Base-by-base conservation (phyloP, 2,113 vertebrate species). In the Proteles cristata region DNA sequence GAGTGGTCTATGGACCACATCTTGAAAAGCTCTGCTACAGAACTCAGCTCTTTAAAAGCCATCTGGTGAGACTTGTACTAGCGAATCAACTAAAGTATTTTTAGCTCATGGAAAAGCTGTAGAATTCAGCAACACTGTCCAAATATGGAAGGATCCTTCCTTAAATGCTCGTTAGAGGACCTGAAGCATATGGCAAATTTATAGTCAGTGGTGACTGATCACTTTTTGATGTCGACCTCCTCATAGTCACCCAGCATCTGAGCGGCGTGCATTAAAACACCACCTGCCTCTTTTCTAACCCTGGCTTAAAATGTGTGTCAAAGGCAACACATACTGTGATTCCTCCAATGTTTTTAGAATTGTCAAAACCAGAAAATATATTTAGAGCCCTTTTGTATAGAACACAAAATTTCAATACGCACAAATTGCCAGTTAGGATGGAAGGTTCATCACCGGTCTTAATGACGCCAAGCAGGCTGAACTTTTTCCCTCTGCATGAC, bases 321-420 rank as follows among this genome's bases (percentile, higher is more conserved):
- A 31, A 84, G 77, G 77, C 77, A 73, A 65, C 71, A 21, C 55
- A 53, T 14, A 4, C 90, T 58, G 71, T 9, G 43, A 80, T 88
- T 68, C 83, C 87, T 79, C 65, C 10, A 3, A 43, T 50, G 77
- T 21, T 73, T 95, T 88, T n/a, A 17, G 61, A 87, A 69, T 93
- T 55, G 73, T 85, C 80, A 76, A 90, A 97, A 48, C 58, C 96
- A 65, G 53, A 95, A 73, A 89, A 94, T 82, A 39, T 31, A 71
- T 76, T 82, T 94, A 94, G 94, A 97, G 88, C 96, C 90, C 85
- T 97, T 80, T 94, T 93, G 95, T 97, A 93, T 96, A 88, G 92
- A 96, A 96, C 91, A 50, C 77, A 5, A 85, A 14, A 4, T 97
- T 35, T 90, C 73, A 4, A 45, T 35, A 11, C 39, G 4, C n/a